These are phyloP conservation scores for Esperia sulphurella DNA, from an alignment of 2,888 invertebrate species.

Conservation along the genomic window DNA sequence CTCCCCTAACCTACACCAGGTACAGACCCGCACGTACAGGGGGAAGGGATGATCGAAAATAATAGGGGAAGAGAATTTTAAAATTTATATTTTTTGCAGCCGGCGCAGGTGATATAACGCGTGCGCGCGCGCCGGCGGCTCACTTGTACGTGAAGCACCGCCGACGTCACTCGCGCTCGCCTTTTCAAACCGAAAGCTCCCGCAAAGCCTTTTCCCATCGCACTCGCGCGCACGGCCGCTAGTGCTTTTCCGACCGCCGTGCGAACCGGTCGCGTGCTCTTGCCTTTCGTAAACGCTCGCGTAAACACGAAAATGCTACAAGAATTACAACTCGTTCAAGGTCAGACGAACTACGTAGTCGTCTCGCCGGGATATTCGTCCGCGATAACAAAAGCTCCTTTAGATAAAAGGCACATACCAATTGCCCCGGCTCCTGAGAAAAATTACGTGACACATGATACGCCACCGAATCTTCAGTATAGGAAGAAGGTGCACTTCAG, in stretches of 20 bases:
- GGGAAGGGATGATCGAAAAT: slow-evolving; percentile 79
- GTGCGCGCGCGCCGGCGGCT: slow-evolving; percentile 73
- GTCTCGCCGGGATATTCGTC: slow-evolving; percentile 75
- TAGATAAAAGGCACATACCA: slow-evolving; percentile 75
- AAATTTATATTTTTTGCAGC: slow-evolving; percentile 79
- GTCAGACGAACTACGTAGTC: slow-evolving; percentile 81
- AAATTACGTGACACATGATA: slow-evolving; percentile 72
- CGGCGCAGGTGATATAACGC: slow-evolving; percentile 79
- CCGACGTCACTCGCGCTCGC: slow-evolving; percentile 54
- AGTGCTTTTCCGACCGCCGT: slow-evolving; percentile 60
- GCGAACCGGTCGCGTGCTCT: slow-evolving; percentile 53
- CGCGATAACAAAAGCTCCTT: slow-evolving; percentile 67
- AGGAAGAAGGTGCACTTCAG: slow-evolving; percentile 87
- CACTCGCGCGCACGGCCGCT: slow-evolving; percentile 10
- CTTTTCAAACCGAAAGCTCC: slow-evolving; percentile 36
- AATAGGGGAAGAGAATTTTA: slow-evolving; percentile 79
- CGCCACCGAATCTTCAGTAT: slow-evolving; percentile 80
- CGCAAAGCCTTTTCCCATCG: slow-evolving; percentile 38
- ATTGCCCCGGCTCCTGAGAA: slow-evolving; percentile 81
- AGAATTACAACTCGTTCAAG: slow-evolving; percentile 75
- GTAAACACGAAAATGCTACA: slow-evolving; percentile 71
- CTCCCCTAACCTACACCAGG: slow-evolving; percentile 61
- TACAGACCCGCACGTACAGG: slow-evolving; percentile 72
- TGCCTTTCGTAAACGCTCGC: slow-evolving; percentile 35
- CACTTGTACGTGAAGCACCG: slow-evolving; percentile 72